Evolutionary conservation across 2,113 vertebrate species (phyloP).

Genomic region (Penelope pileata): DNA sequence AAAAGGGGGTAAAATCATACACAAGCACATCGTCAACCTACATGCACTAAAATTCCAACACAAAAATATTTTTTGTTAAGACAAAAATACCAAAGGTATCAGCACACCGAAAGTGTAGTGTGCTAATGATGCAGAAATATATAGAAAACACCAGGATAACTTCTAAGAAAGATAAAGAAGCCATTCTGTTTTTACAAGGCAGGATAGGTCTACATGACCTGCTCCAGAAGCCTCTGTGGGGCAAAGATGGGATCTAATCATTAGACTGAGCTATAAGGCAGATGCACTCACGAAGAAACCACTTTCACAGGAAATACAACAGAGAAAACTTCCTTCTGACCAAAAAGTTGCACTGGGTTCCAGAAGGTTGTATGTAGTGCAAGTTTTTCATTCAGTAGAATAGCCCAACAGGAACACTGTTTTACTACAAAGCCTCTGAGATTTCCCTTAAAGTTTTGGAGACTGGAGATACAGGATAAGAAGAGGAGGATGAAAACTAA

Average conservation of each 20-base stretch:
- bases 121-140: background rate
- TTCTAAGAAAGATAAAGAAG: background rate
- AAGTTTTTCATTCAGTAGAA: background rate
- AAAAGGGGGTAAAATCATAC: background rate
- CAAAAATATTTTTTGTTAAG: background rate
- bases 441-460: background rate
- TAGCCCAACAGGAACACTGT: background rate
- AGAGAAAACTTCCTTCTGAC: background rate
- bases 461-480: background rate
- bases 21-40: background rate
- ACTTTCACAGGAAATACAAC: background rate
- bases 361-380: background rate
- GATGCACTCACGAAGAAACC: background rate
- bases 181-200: background rate
- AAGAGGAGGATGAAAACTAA: background rate
- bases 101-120: too few species aligned
- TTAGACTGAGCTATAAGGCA: background rate
- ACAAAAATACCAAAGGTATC: background rate
- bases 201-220: background rate
- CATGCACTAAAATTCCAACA: background rate
- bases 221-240: background rate
- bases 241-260: background rate
- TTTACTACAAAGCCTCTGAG: background rate
- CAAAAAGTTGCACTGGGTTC: background rate
- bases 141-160: background rate